Evolutionary conservation across 1,140 invertebrate species (phyloP).

Genomic region (Nephila pilipes): DNA sequence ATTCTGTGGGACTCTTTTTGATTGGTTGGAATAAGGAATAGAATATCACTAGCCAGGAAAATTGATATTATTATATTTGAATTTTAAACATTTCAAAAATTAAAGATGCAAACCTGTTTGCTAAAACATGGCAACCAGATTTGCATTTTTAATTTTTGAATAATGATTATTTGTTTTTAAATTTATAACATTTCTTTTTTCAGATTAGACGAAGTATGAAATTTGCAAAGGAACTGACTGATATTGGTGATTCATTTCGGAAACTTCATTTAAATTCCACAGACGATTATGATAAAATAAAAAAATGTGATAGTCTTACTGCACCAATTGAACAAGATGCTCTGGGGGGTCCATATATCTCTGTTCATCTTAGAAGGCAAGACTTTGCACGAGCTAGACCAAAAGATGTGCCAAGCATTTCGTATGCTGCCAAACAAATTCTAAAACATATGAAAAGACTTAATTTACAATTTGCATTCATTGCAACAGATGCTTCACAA

Average conservation of each 20-base stretch:
- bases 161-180: too few relatives aligned
- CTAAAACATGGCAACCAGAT: too few relatives aligned
- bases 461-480: conserved; percentile 86
- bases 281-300: conserved; percentile 85
- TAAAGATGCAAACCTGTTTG: too few relatives aligned
- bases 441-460: conserved; percentile 84
- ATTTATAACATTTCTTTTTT: neutral
- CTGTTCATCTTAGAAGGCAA: conserved; percentile 90
- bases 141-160: too few relatives aligned
- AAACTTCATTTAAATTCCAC: conserved; percentile 86
- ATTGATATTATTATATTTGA: too few relatives aligned
- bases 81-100: too few relatives aligned
- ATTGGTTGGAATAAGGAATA: too few relatives aligned
- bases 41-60: too few relatives aligned
- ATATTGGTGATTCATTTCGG: conserved; percentile 88
- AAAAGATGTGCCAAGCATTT: conserved; percentile 87
- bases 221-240: conserved; percentile 87
- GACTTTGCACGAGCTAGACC: conserved; percentile 89
- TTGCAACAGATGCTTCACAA: conserved; percentile 90
- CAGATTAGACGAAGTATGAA: conserved; percentile 91
- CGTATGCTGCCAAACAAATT: conserved; percentile 88
- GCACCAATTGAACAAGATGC: conserved; percentile 78
- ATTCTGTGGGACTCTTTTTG: too few relatives aligned
- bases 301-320: conserved; percentile 85
- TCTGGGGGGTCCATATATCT: conserved; percentile 89